Evolutionary conservation across 1,140 invertebrate genomes (phyloP), one percentile per base, ranked within the genome.

Genomic region (Drosophila saltans): DNA sequence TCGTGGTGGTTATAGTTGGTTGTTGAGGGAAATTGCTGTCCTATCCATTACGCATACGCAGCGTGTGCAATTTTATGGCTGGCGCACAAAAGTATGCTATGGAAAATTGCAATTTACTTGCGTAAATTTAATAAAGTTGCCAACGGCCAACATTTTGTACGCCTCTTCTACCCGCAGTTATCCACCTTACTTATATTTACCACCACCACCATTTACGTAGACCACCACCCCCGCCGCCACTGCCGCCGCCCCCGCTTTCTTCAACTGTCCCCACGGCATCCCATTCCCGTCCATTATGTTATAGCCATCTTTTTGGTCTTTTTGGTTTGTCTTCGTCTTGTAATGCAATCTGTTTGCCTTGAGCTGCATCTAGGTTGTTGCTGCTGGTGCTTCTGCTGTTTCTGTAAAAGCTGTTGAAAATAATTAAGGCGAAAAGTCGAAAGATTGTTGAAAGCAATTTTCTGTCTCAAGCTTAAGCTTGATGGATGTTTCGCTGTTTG

Each of bases 101-200:
- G 69, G 68, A 71, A 86, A 88, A 88, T 83, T 86, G 80, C 83
- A 88, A 86, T 88, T 86, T 88, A 83, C 83, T 88, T 83, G 76
- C 72, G 72, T 72, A 74, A 86, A 86, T 86, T 86, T 86, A 88
- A 86, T 86, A 86, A 88, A 88, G 69, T 74, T 83, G 69, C 67
- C 71, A 56, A 66, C 64, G 45, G 55, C 43, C 58, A 72, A 59
- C 57, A 45, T 74, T 41, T n/a, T 57, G 55, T 36, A 36, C 33
- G 33, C 33, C 33, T 36, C 33, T 36, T 36, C 33, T 36, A 36
- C 33, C 33, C 33, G 33, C 33, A 36, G 33, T 36, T 36, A 36
- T 36, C 33, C 8, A n/a, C 16, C 45, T 21, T 48, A 21, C 45
- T 21, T 26, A 21, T 21, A 52, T 24, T 10, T 52, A 52, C 16